Evolutionary conservation across 1,140 invertebrate species (phyloP), one percentile per base, ranked within the genome.

Genomic region (Physella acuta): DNA sequence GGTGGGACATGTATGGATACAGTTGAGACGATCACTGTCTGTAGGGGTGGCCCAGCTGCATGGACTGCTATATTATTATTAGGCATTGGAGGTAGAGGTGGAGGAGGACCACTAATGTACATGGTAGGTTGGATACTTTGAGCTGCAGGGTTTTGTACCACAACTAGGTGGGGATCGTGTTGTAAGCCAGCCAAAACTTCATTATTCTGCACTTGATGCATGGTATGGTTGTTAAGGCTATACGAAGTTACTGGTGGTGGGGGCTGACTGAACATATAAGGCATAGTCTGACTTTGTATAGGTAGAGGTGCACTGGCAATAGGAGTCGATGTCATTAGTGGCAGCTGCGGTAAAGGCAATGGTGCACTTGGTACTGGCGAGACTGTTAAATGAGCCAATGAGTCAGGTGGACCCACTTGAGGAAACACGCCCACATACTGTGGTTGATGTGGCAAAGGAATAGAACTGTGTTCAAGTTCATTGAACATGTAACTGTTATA

Each of bases 11-110:
- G 62, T 17, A 64, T 14, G 24, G 37, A 24, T 17, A 62, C 30
- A 28, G 4, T 34, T 63, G 61, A 63, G 28, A 63, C 61, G n/a
- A 64, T 64, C 3, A 62, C 5, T 24, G 60, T 16, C 34, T 64
- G 62, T 20, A 64, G 14, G 11, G 39, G 11, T 30, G 62, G 3
- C 11, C 26, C 14, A 37, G 62, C 33, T 30, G 28, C 52, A 28
- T 64, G 62, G 31, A 64, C 20, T 30, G 62, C 30, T 14, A 64
- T 17, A n/a, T 49, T 36, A 49, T 5, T 8, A 26, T 44, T 63
- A 24, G 36, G 5, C 11, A 63, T 24, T 30, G 1, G 44, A 31
- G 51, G 34, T 24, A 61, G 33, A 16, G n/a, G n/a, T 2, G 62
- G 62, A 51, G 62, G 62, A 1, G 62, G 62, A 44, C 37, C 51